Conservation (phyloP, 2,797 vertebrate species). For the Tachyglossus aculeatus region DNA sequence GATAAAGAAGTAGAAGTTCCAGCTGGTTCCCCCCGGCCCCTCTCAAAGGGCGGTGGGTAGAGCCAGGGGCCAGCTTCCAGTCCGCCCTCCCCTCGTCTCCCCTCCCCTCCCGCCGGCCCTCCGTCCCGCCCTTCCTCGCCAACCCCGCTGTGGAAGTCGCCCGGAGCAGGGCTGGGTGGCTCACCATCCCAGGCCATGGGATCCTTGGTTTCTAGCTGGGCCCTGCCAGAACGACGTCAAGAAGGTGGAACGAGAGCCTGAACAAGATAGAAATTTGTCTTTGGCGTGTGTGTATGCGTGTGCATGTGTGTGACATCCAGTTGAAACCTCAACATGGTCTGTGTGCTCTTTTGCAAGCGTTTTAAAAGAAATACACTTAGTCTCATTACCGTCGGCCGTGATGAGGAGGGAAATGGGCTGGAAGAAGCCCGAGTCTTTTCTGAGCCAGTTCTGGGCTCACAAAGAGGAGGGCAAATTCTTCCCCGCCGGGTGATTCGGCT, state of each 20-base stretch:
- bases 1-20: too few relatives aligned
- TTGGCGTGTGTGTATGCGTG: slow-evolving; percentile 19
- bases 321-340: slow-evolving; percentile 74
- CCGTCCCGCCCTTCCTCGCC: slow-evolving; percentile 10
- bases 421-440: slow-evolving; percentile 75
- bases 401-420: slow-evolving; percentile 75
- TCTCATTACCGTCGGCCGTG: slow-evolving; percentile 77
- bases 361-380: slow-evolving; percentile 60
- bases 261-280: slow-evolving; percentile 63
- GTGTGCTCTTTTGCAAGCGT: slow-evolving; percentile 69
- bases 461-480: slow-evolving; percentile 79
- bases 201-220: slow-evolving; percentile 19
- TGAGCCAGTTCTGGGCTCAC: slow-evolving; percentile 71
- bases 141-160: slow-evolving; percentile 49
- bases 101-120: neutral
- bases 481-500: slow-evolving; percentile 72
- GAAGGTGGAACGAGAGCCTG: slow-evolving; percentile 68
- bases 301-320: slow-evolving; percentile 66
- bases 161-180: slow-evolving; percentile 52
- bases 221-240: slow-evolving; percentile 67
- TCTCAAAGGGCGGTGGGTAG: too few relatives aligned
- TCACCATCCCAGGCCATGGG: slow-evolving; percentile 53
- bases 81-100: neutral
- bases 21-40: too few relatives aligned
- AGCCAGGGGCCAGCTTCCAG: too few relatives aligned